Evolutionary conservation across 2,888 invertebrate genomes (phyloP).

Genomic region (Calameuta idolon): DNA sequence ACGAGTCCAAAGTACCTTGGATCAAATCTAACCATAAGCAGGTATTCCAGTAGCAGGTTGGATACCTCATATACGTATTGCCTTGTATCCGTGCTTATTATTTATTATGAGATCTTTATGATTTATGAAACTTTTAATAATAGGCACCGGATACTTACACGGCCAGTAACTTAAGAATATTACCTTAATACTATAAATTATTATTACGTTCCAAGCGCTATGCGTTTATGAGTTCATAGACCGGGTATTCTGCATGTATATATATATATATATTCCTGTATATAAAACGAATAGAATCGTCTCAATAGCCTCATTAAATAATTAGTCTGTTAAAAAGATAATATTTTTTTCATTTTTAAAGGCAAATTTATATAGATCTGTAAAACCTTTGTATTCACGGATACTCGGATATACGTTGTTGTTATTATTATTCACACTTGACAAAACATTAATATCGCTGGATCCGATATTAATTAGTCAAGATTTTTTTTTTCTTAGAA

Average conservation of each 20-base stretch:
- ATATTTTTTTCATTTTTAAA: constrained; percentile 8
- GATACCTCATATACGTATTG: not conserved
- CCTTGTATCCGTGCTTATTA: not conserved
- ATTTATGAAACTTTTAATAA: constrained; percentile 13
- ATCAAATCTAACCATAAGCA: not conserved
- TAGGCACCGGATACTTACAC: not conserved
- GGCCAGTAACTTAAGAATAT: not conserved
- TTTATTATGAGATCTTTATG: constrained; percentile 3
- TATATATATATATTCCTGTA: constrained; percentile 3
- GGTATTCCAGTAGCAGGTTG: not conserved
- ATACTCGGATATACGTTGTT: constrained; percentile 8
- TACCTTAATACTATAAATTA: not conserved
- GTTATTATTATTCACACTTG: not conserved
- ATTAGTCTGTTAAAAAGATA: constrained; percentile 8
- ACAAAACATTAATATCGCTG: constrained; percentile 14
- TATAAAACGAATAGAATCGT: not conserved
- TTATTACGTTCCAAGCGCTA: constrained; percentile 26
- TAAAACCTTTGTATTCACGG: not conserved
- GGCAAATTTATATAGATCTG: not conserved
- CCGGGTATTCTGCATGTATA: constrained; percentile 38
- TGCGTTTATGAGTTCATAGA: constrained; percentile 45
- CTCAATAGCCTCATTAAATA: not conserved
- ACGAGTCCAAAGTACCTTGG: not conserved
- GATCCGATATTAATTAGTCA: not conserved
- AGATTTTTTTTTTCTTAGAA: not conserved